phyloP scores from a whole-genome alignment of 1,140 invertebrate species.

The Agrypnia vestita region DNA sequence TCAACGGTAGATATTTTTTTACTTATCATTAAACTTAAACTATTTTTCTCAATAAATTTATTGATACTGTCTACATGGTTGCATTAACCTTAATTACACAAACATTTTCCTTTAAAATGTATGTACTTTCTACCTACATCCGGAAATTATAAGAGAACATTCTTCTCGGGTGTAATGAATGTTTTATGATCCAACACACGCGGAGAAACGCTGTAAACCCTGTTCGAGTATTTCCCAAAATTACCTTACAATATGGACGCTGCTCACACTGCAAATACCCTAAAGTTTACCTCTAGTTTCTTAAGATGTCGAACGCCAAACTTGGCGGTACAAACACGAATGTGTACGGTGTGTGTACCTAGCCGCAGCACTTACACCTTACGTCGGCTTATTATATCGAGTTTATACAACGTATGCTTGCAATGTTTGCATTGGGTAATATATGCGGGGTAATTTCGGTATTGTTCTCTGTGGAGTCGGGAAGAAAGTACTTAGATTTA shows the following conservation, averaged over 20 bases:
- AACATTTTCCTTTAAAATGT: too few relatives aligned
- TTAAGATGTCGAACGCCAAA: slow-evolving; percentile 55
- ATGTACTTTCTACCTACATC: too few relatives aligned
- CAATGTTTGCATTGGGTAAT: slow-evolving; percentile 58
- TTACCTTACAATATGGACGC: slow-evolving; percentile 40
- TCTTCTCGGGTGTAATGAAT: slow-evolving; percentile 6
- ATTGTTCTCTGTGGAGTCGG: slow-evolving; percentile 57
- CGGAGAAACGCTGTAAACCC: slow-evolving; percentile 16
- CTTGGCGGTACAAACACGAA: slow-evolving; percentile 26
- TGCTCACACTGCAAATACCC: slow-evolving; percentile 42
- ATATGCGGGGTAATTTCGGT: slow-evolving; percentile 60
- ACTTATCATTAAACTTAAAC: too few relatives aligned
- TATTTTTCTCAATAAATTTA: too few relatives aligned
- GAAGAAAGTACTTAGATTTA: slow-evolving; percentile 49
- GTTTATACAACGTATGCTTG: slow-evolving; percentile 58
- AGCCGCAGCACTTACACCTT: slow-evolving; percentile 30
- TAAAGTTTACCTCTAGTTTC: slow-evolving; percentile 56
- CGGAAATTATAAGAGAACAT: too few relatives aligned
- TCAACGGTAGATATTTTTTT: too few relatives aligned
- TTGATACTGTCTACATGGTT: too few relatives aligned
- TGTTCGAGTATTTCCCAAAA: slow-evolving; percentile 21
- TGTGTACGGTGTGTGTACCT: not conserved
- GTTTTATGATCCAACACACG: slow-evolving; percentile 25
- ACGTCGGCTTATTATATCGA: slow-evolving; percentile 51
- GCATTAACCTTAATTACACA: too few relatives aligned